Evolutionary conservation across 2,888 invertebrate genomes (phyloP), one percentile per base, ranked within the genome.

Genomic region (Sminthurides aquaticus): DNA sequence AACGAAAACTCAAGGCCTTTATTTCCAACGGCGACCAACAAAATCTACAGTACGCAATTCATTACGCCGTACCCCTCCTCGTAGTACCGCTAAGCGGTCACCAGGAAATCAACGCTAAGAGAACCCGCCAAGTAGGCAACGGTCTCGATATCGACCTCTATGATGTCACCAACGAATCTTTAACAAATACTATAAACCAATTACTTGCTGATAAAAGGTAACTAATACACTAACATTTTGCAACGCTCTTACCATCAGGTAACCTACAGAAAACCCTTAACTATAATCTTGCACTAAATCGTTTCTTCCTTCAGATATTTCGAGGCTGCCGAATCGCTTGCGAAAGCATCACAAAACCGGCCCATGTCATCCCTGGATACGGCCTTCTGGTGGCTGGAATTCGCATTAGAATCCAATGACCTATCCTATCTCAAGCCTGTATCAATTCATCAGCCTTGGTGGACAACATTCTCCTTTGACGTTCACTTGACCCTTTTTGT

Each of bases 311-410:
- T 52, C 52, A 52, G 8, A 18, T 43, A 43, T 18, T 43, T 18
- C 8, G 18, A 8, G 11, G 43, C 43, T 18, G 52, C 52, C 18
- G 20, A 52, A 20, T 52, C 22, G 15, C 20, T 52, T 8, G 18
- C 52, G 20, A 5, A 18, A 52, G 52, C 52, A 8, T 52, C 52
- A 18, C 18, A 52, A 52, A 52, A 15, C 52, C 52, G 52, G 15
- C 52, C 52, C 8, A 52, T 52, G 52, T 52, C 52, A 5, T 52
- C 52, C 8, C 52, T 52, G 52, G 52, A 52, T 20, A 52, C 52
- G 5, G 52, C 52, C 5, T 52, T 52, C 20, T 52, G 52, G 52
- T 52, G 52, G 52, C 18, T 52, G 20, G 52, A 52, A 20, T 22
- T 15, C 20, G 52, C 22, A 8, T 20, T 52, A 5, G 5, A 20